A percentile compares a stretch with the other conserved stretches of the same genome.
phyloP scores from a whole-genome alignment of 2,113 vertebrate species.

The Rhabdornis inornatus region DNA sequence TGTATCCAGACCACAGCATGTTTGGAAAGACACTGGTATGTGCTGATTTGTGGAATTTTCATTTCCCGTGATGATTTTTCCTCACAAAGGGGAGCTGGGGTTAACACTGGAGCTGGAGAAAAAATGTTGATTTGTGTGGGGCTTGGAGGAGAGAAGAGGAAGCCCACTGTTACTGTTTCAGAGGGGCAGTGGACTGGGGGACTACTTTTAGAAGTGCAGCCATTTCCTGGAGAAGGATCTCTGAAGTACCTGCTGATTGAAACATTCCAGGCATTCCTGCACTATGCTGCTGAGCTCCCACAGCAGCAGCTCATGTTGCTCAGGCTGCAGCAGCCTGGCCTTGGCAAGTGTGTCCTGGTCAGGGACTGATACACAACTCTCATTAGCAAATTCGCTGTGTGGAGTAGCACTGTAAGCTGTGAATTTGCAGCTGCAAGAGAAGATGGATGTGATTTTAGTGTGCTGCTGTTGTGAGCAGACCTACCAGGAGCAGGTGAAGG shows the following conservation, averaged over 20 bases:
- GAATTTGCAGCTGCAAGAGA: not conserved
- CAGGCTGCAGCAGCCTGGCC: not conserved
- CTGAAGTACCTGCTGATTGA: not conserved
- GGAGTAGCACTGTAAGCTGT: not conserved
- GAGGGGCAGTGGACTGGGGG: not conserved
- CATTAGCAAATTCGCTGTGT: not conserved
- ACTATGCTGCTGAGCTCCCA: not conserved
- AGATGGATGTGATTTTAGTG: not conserved
- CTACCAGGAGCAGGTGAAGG: not conserved
- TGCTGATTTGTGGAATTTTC: not conserved
- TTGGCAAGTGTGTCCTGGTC: not conserved
- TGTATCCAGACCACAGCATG: not conserved
- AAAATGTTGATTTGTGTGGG: not conserved
- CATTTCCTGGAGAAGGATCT: not conserved
- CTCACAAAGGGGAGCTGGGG: not conserved
- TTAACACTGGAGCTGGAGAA: not conserved
- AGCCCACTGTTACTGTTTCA: not conserved
- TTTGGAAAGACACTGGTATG: not conserved
- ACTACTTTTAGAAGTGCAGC: not conserved
- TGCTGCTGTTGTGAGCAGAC: not conserved
- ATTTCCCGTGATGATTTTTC: not conserved
- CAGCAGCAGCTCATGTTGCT: not conserved
- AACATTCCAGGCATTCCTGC: conserved; percentile 24
- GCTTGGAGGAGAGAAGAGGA: not conserved
- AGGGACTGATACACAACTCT: not conserved